Percentiles rank a stretch among this genome's conserved stretches.
Evolutionary conservation across 1,140 invertebrate species (phyloP).

Genomic region (Diachasma alloeum): DNA sequence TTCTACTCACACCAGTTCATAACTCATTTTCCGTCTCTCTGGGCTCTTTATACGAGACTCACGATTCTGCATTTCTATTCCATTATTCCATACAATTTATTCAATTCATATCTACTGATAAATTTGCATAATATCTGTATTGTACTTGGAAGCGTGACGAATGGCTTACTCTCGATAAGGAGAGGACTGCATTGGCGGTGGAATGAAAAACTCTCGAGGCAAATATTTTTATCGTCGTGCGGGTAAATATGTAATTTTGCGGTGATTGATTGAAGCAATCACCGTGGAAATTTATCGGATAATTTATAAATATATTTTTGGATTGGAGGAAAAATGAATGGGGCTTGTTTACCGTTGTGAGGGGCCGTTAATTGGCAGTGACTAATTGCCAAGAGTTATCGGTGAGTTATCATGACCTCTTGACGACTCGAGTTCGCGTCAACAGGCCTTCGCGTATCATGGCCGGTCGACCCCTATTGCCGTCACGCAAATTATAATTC

Average conservation of each 20-base stretch:
- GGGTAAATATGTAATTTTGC: not conserved
- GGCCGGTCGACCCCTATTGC: not conserved
- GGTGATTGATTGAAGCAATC: not conserved
- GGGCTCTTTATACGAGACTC: not conserved
- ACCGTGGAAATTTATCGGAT: not conserved
- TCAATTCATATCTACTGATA: slow-evolving; percentile 3
- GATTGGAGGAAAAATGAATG: slow-evolving; percentile 14
- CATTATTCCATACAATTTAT: not conserved
- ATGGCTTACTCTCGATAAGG: not conserved
- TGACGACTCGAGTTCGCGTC: slow-evolving; percentile 24
- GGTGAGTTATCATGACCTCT: slow-evolving; percentile 54
- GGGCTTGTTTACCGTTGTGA: slow-evolving; percentile 61
- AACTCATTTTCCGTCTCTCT: slow-evolving; percentile 3
- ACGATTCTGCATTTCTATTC: not conserved
- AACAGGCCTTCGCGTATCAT: slow-evolving; percentile 37
- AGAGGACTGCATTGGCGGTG: not conserved
- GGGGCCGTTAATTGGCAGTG: slow-evolving; percentile 66
- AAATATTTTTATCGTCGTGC: not conserved
- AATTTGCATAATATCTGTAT: slow-evolving; percentile 9
- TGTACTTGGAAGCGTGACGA: not conserved
- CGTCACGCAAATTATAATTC: slow-evolving; percentile 22
- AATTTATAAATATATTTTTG: slow-evolving; percentile 4
- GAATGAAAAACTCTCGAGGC: not conserved
- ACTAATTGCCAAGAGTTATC: slow-evolving; percentile 63
- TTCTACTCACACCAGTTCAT: not conserved